Base-by-base conservation (phyloP, 2,113 vertebrate species). In the Amblyopsis rosae region DNA sequence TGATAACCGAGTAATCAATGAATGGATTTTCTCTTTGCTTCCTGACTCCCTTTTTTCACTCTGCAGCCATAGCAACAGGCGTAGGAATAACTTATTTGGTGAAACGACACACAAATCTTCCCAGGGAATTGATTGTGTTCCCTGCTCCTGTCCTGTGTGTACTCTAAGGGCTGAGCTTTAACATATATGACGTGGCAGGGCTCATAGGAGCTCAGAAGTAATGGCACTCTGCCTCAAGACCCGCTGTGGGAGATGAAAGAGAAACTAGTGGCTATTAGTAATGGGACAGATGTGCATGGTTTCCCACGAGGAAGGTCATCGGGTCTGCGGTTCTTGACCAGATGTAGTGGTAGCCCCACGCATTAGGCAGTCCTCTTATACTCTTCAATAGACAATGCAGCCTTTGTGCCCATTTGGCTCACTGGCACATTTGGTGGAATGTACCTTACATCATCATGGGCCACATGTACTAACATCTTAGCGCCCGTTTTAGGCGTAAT, bases 1-100 rank as follows among this genome's bases (percentile, higher is more conserved):
- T 85, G 83, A 90, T 83, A 81, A 89, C 76, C 83, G 83, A 77
- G 75, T 87, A 82, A 90, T 92, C 86, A 81, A 79, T 88, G 75
- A 69, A 73, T 19, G 69, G 61, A 80, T 88, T 85, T 79, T 71
- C 70, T 60, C 76, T 71, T 64, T 74, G 12, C 68, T 49, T 71
- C 55, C 12, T 35, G 71, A 9, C 54, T 76, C 9, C 8, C 46
- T 9, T 41, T 61, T 6, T 3, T 70, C 58, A 19, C 62, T 11
- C 64, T 64, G 80, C 75, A 84, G 73, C 88, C 88, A 90, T 88
- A 76, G 87, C 79, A 90, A 90, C 86, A 79, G 81, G 62, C 57
- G 60, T 62, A 54, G 79, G 72, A 77, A 78, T 82, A 87, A 87
- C 86, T 72, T 80, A 65, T 83, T 86, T 85, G 85, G 84, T 73